phyloP scores from a whole-genome alignment of 1,140 invertebrate genomes.

The Hyposmocoma kahamanoa region DNA sequence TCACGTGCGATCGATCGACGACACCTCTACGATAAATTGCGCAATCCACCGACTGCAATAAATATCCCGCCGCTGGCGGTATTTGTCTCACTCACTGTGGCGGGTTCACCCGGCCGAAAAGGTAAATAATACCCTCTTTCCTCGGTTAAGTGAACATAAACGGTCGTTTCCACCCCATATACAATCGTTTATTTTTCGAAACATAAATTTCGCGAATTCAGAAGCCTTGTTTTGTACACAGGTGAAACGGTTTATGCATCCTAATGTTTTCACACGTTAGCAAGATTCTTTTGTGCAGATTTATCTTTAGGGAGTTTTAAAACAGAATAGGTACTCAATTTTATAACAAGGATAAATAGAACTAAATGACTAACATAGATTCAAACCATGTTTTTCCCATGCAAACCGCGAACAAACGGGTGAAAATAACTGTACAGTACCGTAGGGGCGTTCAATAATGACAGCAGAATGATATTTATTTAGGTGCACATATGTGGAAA shows the following conservation, averaged over 20 bases:
- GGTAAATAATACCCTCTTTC: conserved; percentile 73
- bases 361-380: background rate
- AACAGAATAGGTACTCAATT: too few relatives aligned
- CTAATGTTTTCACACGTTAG: conserved; percentile 2
- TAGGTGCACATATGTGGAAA: conserved; percentile 73
- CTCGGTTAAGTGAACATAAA: conserved; percentile 73
- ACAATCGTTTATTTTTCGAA: conserved; percentile 70
- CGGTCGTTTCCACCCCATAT: conserved; percentile 72
- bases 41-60: conserved; percentile 70
- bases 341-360: too few relatives aligned
- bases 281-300: background rate
- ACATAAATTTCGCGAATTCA: conserved; percentile 66
- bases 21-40: conserved; percentile 70
- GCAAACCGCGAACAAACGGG: conserved; percentile 47
- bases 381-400: background rate
- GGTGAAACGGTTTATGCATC: conserved; percentile 15
- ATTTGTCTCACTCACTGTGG: conserved; percentile 70
- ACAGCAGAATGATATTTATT: conserved; percentile 71
- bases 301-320: too few relatives aligned
- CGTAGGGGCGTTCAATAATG: conserved; percentile 72
- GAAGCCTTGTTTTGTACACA: conserved; percentile 43
- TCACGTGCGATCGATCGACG: conserved; percentile 62
- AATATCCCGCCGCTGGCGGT: conserved; percentile 63
- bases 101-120: conserved; percentile 66
- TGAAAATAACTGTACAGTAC: conserved; percentile 58